Base-by-base conservation (phyloP, 2,113 vertebrate species). In the Furnarius figulus region DNA sequence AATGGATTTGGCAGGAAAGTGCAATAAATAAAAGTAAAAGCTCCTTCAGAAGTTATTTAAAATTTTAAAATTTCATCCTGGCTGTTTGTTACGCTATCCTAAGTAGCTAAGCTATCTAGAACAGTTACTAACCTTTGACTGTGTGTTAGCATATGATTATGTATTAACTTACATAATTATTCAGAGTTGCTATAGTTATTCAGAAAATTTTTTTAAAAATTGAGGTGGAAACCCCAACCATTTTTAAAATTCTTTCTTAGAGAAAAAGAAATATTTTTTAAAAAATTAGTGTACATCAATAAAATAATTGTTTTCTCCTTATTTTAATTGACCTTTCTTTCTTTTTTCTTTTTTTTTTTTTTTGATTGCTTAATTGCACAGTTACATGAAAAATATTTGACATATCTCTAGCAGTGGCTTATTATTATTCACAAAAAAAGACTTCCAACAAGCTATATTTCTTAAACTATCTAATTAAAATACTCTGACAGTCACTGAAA, bases 401-500 rank as follows among this genome's bases (percentile, higher is more conserved):
- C 25, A 9, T 9, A 4, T 33, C 18, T 79, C 18, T 33, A 44
- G 15, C 2, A 6, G 46, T 47, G 0, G 0, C 20, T 37, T 56
- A 35, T 55, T 52, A 30, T 46, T 4, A 61, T 52, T 63, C 47
- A 75, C 8, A 37, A 72, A 66, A 40, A 70, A 63, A 44, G 2
- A 14, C 18, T 72, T 86, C 21, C 6, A 33, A 35, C 8, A 53
- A 18, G 2, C 1, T 20, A 6, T 49, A 44, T 66, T 83, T 85
- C 49, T 80, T 73, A 56, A 37, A 65, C 8, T 1, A 0, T 7
- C 39, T 56, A 50, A 47, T 42, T 73, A 78, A 62, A 81, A 62
- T 24, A 44, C 3, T 8, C 18, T 28, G 16, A 20, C 20, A 44
- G 19, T 40, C 30, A 44, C 24, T 39, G 13, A 85, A 25, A 71